Base-by-base conservation (phyloP, 2,888 invertebrate species). In the Lasioglossum malachurum region DNA sequence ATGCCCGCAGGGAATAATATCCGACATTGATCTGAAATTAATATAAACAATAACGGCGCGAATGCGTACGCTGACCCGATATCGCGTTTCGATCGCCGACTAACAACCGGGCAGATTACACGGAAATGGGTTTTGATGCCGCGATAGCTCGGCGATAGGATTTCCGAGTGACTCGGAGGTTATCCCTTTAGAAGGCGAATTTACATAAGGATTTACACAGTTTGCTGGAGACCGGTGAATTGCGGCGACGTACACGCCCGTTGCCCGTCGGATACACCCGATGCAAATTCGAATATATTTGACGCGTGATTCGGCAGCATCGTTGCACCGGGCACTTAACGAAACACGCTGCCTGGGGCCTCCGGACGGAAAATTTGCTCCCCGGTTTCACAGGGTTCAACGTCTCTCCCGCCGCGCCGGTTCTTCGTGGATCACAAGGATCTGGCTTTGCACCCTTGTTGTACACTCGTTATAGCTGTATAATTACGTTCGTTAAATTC, bases 171-270 rank as follows among this genome's bases (percentile, higher is more conserved):
- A 87, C 86, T 86, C 88, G 83, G 73, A 23, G 87, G 86, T 90
- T 88, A 87, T 90, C 86, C 87, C 80, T 72, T 35, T 83, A 82
- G 82, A 90, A 91, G 87, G 83, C 84, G 90, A 91, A 91, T 91
- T 91, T 91, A 91, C 91, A 90, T 67, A 90, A 84, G 90, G 87
- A 91, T 91, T 88, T 88, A 90, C 88, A 78, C 74, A 81, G 90
- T 83, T 84, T 83, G 83, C 73, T 67, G 76, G 74, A 57, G 77
- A 64, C 67, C 72, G 73, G 38, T 12, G 84, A 78, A 87, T 75
- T 60, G 78, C 49, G 75, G 23, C 67, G 41, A 10, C 57, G 60
- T 78, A 71, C 19, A 69, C 12, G 35, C 69, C 69, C 10, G 10
- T 38, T 23, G 35, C 1, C 8, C 19, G 38, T 31, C 64, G 31